phyloP scores from a whole-genome alignment of 2,113 vertebrate genomes.

The Chunga burmeisteri region DNA sequence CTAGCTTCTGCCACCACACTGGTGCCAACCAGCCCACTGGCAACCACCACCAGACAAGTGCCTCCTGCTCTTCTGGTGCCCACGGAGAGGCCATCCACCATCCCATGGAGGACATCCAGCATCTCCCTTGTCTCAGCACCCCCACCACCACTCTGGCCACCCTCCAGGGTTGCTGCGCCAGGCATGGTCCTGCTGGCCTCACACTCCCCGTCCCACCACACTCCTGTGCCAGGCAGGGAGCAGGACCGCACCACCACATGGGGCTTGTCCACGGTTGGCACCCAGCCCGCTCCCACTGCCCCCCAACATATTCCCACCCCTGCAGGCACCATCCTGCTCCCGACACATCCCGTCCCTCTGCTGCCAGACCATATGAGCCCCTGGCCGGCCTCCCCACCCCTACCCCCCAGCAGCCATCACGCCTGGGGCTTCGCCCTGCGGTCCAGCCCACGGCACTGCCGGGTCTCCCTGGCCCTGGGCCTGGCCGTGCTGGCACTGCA shows the following conservation, averaged over 20 bases:
- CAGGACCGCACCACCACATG: rapidly evolving
- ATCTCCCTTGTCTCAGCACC: neutral
- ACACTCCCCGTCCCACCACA: neutral
- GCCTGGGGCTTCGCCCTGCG: neutral
- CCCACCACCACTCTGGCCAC: rapidly evolving
- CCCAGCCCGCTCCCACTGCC: neutral
- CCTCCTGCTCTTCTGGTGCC: neutral
- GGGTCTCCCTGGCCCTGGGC: conserved; percentile 39
- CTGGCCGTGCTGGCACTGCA: conserved; percentile 60
- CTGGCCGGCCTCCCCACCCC: rapidly evolving
- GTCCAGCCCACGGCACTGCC: conserved; percentile 29
- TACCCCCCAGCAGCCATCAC: neutral
- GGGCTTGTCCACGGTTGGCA: neutral
- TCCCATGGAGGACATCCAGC: neutral
- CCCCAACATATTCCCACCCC: rapidly evolving
- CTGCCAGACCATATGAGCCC: rapidly evolving
- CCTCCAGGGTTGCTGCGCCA: neutral
- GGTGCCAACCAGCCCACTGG: rapidly evolving
- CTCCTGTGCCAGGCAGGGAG: neutral
- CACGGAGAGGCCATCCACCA: neutral
- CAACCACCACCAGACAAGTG: neutral
- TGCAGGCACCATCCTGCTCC: rapidly evolving
- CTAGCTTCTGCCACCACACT: neutral
- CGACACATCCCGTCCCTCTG: rapidly evolving
- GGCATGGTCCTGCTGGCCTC: neutral